These are phyloP conservation scores for Callopanchax toddi DNA, from an alignment of 2,113 vertebrate species.

Conservation along the genomic window DNA sequence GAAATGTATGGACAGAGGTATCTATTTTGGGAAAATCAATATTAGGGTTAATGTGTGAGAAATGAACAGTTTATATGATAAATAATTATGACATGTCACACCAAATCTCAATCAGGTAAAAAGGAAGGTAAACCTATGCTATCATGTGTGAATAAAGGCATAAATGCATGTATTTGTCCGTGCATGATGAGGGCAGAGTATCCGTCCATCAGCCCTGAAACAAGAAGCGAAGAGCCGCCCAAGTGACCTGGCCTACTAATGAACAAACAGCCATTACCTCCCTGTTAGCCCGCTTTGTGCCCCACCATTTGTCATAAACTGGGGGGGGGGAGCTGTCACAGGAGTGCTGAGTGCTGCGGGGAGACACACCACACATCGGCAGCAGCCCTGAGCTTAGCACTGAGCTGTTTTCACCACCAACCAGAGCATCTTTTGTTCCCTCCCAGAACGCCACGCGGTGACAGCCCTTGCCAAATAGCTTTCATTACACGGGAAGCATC, in stretches of 20 bases:
- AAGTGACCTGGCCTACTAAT: slow-evolving; percentile 66
- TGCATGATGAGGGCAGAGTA: slow-evolving; percentile 1
- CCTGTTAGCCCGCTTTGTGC: slow-evolving; percentile 61
- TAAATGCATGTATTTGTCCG: neutral
- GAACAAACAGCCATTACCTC: slow-evolving; percentile 66
- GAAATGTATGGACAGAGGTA: neutral
- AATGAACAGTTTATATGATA: neutral
- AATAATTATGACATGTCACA: neutral
- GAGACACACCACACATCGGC: slow-evolving; percentile 43
- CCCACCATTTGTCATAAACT: slow-evolving; percentile 71
- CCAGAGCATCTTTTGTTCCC: slow-evolving; percentile 55
- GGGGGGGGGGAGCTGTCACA: slow-evolving; percentile 56
- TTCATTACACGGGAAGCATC: slow-evolving; percentile 69
- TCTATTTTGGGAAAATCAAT: too few species aligned
- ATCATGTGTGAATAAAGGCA: neutral
- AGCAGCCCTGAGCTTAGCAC: slow-evolving; percentile 20
- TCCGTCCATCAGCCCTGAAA: slow-evolving; percentile 20
- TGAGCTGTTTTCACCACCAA: slow-evolving; percentile 47
- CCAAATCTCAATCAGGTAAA: neutral
- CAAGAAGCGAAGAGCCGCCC: slow-evolving; percentile 4
- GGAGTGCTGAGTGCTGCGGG: slow-evolving; percentile 37
- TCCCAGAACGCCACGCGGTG: slow-evolving; percentile 51
- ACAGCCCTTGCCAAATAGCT: slow-evolving; percentile 72
- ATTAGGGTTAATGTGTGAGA: neutral
- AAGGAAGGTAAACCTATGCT: neutral